Conservation (phyloP, 2,797 vertebrate genomes). For the Morelia viridis region DNA sequence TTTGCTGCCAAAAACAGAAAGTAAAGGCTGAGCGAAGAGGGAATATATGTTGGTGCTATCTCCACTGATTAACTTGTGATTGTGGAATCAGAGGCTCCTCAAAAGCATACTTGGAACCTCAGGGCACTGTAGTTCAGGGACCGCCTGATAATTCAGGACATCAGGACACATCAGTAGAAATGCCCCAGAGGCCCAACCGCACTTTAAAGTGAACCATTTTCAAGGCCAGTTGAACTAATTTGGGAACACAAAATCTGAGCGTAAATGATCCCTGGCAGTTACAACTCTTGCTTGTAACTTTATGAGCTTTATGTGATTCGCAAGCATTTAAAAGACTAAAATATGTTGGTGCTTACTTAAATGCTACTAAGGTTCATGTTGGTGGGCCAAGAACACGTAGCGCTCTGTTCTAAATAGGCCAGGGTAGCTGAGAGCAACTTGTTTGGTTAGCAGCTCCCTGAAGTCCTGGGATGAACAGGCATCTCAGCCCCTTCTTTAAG, state of each 20-base stretch:
- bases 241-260: background rate
- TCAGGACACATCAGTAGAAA: background rate
- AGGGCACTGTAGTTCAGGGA: background rate
- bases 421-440: background rate
- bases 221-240: background rate
- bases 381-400: background rate
- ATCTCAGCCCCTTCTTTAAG: background rate
- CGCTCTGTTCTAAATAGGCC: background rate
- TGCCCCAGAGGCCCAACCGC: background rate
- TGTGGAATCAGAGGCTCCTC: background rate
- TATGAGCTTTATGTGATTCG: background rate
- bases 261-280: background rate
- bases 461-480: background rate
- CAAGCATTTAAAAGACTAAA: background rate
- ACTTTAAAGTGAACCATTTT: background rate
- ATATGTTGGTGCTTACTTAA: background rate
- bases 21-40: background rate
- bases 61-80: background rate
- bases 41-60: background rate
- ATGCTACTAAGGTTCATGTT: background rate
- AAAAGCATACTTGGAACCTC: background rate
- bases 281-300: background rate
- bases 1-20: background rate
- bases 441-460: background rate
- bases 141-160: background rate